A percentile compares a stretch with the other conserved stretches of the same genome.
Conservation (phyloP, 2,113 vertebrate species). For the Arizona elegans region DNA sequence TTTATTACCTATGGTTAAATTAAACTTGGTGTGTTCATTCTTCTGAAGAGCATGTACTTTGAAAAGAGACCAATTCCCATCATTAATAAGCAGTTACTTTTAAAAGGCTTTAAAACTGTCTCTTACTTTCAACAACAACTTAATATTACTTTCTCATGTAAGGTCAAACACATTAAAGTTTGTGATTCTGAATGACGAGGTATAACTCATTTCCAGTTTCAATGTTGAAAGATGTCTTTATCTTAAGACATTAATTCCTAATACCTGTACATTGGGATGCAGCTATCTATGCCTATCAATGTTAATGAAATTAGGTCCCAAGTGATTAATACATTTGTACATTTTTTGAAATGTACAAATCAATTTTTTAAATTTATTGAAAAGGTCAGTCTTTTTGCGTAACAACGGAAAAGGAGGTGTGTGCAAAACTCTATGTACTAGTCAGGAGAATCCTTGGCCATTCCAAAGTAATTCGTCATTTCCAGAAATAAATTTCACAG, state of each 20-base stretch:
- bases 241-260: conserved; percentile 31
- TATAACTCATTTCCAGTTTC: conserved; percentile 40
- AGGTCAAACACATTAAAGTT: conserved; percentile 67
- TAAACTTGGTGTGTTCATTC: neutral
- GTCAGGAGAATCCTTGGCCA: neutral
- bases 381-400: neutral
- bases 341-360: neutral
- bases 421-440: neutral
- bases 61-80: conserved; percentile 35
- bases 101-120: conserved; percentile 62
- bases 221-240: conserved; percentile 38
- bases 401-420: neutral
- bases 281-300: neutral
- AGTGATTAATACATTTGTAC: neutral
- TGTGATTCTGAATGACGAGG: conserved; percentile 53
- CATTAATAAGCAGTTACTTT: conserved; percentile 64
- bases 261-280: conserved; percentile 18
- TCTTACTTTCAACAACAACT: conserved; percentile 51
- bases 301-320: neutral
- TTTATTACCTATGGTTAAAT: neutral
- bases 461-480: neutral
- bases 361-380: neutral
- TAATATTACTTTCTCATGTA: conserved; percentile 62
- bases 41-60: neutral
- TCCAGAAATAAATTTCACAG: neutral